Percentiles rank a stretch among this genome's conserved stretches.
phyloP scores from a whole-genome alignment of 2,888 invertebrate genomes.

The Pediacus dermestoides region DNA sequence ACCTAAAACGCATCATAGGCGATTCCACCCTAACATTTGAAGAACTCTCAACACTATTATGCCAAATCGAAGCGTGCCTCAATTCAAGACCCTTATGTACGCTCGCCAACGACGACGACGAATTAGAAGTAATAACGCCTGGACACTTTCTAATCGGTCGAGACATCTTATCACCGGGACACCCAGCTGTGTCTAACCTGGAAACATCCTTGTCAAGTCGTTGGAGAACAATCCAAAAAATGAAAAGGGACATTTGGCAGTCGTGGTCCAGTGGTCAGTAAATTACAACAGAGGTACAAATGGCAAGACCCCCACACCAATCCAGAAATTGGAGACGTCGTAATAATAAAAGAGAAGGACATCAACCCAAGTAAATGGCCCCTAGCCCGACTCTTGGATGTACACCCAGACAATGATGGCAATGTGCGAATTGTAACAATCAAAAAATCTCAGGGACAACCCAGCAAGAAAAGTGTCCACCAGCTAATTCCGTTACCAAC shows the following conservation, averaged over 20 bases:
- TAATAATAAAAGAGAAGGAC: conserved; percentile 10
- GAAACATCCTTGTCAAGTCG: background rate
- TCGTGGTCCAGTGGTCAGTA: background rate
- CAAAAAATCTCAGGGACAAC: no score
- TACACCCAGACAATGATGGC: no score
- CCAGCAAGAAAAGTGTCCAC: no score
- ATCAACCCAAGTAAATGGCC: no score
- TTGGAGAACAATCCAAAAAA: conserved; percentile 7
- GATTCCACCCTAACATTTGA: conserved; percentile 28
- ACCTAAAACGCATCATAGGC: conserved; percentile 27
- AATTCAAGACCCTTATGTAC: conserved; percentile 36
- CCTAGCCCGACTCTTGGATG: no score
- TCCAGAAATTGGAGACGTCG: conserved; percentile 5
- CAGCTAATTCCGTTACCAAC: no score
- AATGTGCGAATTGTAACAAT: no score
- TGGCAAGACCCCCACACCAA: conserved; percentile 9
- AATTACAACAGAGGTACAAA: conserved; percentile 10
- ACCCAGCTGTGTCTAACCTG: background rate
- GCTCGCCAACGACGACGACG: conserved; percentile 25
- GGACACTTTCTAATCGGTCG: conserved; percentile 10
- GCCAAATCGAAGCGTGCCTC: conserved; percentile 33
- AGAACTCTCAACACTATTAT: conserved; percentile 32
- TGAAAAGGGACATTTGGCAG: conserved; percentile 7
- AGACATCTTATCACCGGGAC: conserved; percentile 3
- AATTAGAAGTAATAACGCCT: conserved; percentile 1